Base-by-base conservation (phyloP, 1,140 invertebrate species). In the Linepithema humile region DNA sequence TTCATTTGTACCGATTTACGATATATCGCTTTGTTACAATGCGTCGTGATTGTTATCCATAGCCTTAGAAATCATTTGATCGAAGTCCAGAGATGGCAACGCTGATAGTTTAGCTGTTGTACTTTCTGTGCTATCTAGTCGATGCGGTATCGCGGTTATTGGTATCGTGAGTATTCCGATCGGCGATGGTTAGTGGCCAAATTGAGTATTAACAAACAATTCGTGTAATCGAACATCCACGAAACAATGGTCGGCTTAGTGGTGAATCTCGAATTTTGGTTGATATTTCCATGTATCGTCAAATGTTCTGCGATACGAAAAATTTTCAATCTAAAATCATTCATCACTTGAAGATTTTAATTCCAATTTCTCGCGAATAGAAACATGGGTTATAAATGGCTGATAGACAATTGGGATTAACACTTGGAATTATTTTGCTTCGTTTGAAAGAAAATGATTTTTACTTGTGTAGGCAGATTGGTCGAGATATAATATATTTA, bases 161-260 rank as follows among this genome's bases (percentile, higher is more conserved):
- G 60, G n/a, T 53, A 78, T 86, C 73, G 62, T 29, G 84, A 86
- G 43, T 82, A 70, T 83, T 83, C 62, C 84, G 70, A 53, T 72
- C 48, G 55, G 45, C 64, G 17, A 60, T 23, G 43, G 70, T 70
- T 82, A 60, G 80, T 78, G 69, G 45, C 55, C 43, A 87, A 83
- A 84, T 78, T 82, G 67, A 86, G 55, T 87, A 87, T 87, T 87
- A 86, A 87, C 86, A 73, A 87, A 87, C 82, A 78, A 86, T 87
- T 87, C 45, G 35, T n/a, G 57, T 65, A 85, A 86, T 72, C 57
- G 53, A 45, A 64, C 29, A 38, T 38, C 4, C 26, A 55, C 48
- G 7, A 20, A n/a, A 43, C 48, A 17, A 70, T 80, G 70, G 64
- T 80, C 48, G 75, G 75, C 48, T 69, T 69, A 80, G 75, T 69